Evolutionary conservation across 2,888 invertebrate species (phyloP), one percentile per base, ranked within the genome.

Genomic region (Sialis lutaria): DNA sequence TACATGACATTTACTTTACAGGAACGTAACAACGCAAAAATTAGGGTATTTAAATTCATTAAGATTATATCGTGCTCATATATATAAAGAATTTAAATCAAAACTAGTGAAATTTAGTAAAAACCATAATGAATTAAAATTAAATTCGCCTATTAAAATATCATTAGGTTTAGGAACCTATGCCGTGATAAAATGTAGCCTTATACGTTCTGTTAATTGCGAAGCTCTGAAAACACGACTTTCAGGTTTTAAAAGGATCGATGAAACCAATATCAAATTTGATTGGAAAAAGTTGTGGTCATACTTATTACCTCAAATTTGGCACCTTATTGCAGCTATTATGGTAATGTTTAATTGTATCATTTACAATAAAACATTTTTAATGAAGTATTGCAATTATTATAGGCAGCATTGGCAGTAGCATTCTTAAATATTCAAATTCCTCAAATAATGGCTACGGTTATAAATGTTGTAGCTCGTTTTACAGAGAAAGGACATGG

Each of bases 351-450:
- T 22, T 22, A 22, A 22, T 22, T 22, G 79, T 73, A 51, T 34
- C 31, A 41, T 40, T 43, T 47, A 35, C 39, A 12, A 33, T 13
- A 39, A 22, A 42, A 42, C 6, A 35, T 33, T 41, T 7, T 44
- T 12, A 7, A 39, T 10, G 33, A 46, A 30, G 42, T n/a, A 37
- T 45, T 48, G 51, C 44, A 50, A 50, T 47, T 52, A 55, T 75
- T 74, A 48, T 67, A 92, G 91, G 87, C 89, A 50, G 91, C 93
- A 4, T 64, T 93, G 48, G 73, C 81, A 46, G 91, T 91, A 31
- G 92, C 93, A 9, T 68, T 86, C 52, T 70, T 92, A 49, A 95
- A 93, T 61, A 86, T 93, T 48, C 79, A 88, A 68, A 87, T 93
- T 56, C 93, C 93, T 1, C 77, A 83, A 49, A 67, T 85, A 57